Evolutionary conservation across 2,888 invertebrate genomes (phyloP), one percentile per base, ranked within the genome.

Genomic region (Apotomis betuletana): DNA sequence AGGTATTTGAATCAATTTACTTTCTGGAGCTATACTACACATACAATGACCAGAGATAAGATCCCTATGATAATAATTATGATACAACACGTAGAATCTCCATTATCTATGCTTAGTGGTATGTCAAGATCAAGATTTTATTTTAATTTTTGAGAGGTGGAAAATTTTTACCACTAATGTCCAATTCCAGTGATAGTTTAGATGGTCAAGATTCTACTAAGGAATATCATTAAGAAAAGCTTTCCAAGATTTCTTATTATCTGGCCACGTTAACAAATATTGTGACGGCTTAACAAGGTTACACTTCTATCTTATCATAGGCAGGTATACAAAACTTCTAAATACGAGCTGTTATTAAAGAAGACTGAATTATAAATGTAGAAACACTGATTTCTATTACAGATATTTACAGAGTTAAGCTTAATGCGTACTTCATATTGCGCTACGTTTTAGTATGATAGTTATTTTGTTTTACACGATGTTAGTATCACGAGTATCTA

Each of bases 331-430:
- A 91, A 90, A 91, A 90, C 79, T 81, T 86, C 87, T 90, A 90
- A 85, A 87, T 86, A 85, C 82, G 83, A 84, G 78, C 81, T 83
- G 85, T 88, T 90, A 90, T 87, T 87, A 90, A 90, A 89, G 87
- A 85, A 87, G 85, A 86, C 83, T 85, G 88, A 64, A 61, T 74
- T 74, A 73, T 74, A 75, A 75, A 76, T 88, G 84, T 89, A 87
- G 87, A 90, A 88, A 90, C 87, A 88, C 84, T 86, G 88, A 88
- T 88, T 81, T 87, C 85, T 90, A 87, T 83, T 80, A 75, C 77
- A 85, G 83, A 81, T 91, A 92, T 92, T 87, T 92, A 92, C 92
- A 92, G 80, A 85, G 85, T 85, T 85, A 90, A 88, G 89, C 90
- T 89, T 89, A 89, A 78, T 75, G 72, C 80, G 79, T 81, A 84